Percentiles rank a stretch among this genome's conserved stretches.
Evolutionary conservation across 2,113 vertebrate species (phyloP).

Genomic region (Camelus dromedarius): DNA sequence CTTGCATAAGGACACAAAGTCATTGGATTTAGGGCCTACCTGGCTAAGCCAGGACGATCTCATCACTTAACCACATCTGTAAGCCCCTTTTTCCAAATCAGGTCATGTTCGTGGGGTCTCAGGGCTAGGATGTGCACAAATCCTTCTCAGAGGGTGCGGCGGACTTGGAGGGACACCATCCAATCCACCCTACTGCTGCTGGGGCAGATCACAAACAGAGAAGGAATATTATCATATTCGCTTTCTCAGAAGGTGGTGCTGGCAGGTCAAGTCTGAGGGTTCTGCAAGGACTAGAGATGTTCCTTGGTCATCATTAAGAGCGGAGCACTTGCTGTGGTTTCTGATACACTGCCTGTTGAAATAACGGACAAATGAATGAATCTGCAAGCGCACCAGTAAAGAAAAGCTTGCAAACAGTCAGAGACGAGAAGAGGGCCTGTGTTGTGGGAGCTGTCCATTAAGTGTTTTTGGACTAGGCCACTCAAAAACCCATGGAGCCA

Average conservation of each 20-base stretch:
- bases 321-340: neutral
- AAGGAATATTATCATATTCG: neutral
- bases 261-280: neutral
- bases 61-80: neutral
- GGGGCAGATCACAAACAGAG: neutral
- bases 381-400: neutral
- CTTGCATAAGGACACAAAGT: neutral
- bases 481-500: constrained; percentile 39
- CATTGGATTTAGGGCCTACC: neutral
- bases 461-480: neutral
- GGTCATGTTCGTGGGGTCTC: neutral
- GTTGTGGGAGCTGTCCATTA: neutral
- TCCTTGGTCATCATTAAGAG: neutral
- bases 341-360: neutral
- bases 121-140: neutral
- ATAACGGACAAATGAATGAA: neutral
- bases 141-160: neutral
- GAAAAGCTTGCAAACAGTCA: neutral
- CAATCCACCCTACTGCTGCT: neutral
- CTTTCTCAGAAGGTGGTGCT: neutral
- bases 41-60: neutral
- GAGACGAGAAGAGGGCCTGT: neutral
- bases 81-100: neutral
- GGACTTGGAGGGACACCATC: neutral
- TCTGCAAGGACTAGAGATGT: neutral